A percentile compares a stretch with the other conserved stretches of the same genome.
phyloP scores from a whole-genome alignment of 1,140 invertebrate species.

The Drosophila hydei region DNA sequence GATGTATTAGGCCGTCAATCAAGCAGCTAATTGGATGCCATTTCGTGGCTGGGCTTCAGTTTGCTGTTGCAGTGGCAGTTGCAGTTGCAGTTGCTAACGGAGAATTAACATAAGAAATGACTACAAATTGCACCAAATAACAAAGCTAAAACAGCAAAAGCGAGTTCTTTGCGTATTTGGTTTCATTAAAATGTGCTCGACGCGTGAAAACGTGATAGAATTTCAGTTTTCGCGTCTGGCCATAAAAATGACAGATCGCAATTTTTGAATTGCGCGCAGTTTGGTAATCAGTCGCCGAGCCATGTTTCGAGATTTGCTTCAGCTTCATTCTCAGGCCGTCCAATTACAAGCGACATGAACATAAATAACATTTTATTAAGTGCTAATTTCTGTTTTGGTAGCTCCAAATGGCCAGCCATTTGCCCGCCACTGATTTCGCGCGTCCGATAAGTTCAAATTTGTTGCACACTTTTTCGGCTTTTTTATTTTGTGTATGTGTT shows the following conservation, averaged over 20 bases:
- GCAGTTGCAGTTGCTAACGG: conserved; percentile 8
- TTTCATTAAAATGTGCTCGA: conserved; percentile 68
- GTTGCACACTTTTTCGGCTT: conserved; percentile 22
- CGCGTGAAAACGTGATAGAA: conserved; percentile 79
- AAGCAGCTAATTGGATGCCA: conserved; percentile 61
- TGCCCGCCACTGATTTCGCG: conserved; percentile 31
- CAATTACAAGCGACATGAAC: conserved; percentile 73
- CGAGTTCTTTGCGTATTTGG: conserved; percentile 43
- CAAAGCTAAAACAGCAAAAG: conserved; percentile 53
- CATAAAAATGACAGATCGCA: conserved; percentile 58
- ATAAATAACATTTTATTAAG: conserved; percentile 77
- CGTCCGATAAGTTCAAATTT: conserved; percentile 59
- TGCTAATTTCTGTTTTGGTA: conserved; percentile 73
- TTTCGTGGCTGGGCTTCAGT: conserved; percentile 24
- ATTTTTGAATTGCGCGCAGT: conserved; percentile 53
- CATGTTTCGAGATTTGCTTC: conserved; percentile 18
- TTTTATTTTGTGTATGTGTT: too few relatives aligned
- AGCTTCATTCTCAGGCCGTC: conserved; percentile 29
- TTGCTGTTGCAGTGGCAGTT: conserved; percentile 24
- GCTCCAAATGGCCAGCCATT: conserved; percentile 49
- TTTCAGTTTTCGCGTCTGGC: conserved; percentile 53
- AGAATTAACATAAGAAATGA: conserved; percentile 66
- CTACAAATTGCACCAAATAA: conserved; percentile 75
- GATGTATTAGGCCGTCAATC: conserved; percentile 30
- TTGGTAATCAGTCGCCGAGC: conserved; percentile 56